Conservation (phyloP, 1,140 invertebrate genomes). For the Coelopa frigida region DNA sequence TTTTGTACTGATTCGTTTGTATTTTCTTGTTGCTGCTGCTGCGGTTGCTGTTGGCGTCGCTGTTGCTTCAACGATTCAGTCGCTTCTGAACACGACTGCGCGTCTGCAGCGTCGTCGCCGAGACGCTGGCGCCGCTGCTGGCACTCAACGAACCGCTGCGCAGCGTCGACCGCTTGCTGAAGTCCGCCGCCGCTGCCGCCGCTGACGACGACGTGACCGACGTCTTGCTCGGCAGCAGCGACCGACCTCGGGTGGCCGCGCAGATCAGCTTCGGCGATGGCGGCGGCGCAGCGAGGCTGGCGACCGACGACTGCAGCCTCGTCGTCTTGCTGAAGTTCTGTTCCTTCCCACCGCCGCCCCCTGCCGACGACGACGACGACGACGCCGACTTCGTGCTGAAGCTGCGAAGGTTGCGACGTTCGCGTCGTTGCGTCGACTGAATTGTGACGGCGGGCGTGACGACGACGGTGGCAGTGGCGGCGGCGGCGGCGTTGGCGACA, state of each 20-base stretch:
- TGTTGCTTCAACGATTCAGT: no score
- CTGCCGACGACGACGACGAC: not conserved
- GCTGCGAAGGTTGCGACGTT: slow-evolving; percentile 12
- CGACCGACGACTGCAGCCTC: slow-evolving; percentile 23
- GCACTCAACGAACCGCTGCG: not conserved
- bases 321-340: slow-evolving; percentile 22
- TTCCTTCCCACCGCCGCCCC: slow-evolving; percentile 13
- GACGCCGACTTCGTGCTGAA: slow-evolving; percentile 3
- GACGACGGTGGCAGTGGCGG: not conserved
- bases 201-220: not conserved
- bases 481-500: not conserved
- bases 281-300: slow-evolving; percentile 25
- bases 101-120: no score
- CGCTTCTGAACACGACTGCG: no score
- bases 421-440: slow-evolving; percentile 1
- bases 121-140: not conserved
- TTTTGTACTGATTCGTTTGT: no score
- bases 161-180: not conserved
- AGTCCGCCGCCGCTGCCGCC: not conserved
- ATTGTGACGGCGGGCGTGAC: not conserved
- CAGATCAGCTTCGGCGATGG: slow-evolving; percentile 27
- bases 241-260: slow-evolving; percentile 4
- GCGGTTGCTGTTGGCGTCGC: no score
- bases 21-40: no score
- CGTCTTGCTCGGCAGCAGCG: slow-evolving; percentile 1